A percentile compares a stretch with the other conserved stretches of the same genome.
Conservation (phyloP, 2,888 invertebrate species). For the Apodemia zela region DNA sequence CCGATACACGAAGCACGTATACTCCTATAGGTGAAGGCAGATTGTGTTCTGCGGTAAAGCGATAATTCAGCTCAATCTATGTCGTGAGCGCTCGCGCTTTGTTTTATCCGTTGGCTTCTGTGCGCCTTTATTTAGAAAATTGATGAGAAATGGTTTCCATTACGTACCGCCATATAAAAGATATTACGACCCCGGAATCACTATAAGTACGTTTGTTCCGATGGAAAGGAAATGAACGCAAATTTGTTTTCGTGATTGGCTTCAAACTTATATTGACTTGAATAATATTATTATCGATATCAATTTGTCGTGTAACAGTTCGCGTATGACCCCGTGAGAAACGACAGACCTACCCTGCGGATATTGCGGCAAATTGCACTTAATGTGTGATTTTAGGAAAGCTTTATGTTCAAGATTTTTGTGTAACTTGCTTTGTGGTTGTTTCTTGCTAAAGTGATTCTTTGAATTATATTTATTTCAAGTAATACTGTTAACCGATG, state of each 20-base stretch:
- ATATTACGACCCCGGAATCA: slow-evolving; percentile 57
- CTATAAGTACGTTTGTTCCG: slow-evolving; percentile 50
- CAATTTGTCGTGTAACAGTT: slow-evolving; percentile 49
- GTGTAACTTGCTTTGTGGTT: background rate
- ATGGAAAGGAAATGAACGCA: slow-evolving; percentile 74
- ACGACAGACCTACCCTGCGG: background rate
- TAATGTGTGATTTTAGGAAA: background rate
- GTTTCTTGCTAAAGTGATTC: background rate
- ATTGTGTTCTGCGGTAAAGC: slow-evolving; percentile 80
- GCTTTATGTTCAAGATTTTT: background rate
- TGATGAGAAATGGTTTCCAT: slow-evolving; percentile 81
- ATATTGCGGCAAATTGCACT: slow-evolving; percentile 8
- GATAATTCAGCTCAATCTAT: slow-evolving; percentile 80
- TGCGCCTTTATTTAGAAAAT: slow-evolving; percentile 80
- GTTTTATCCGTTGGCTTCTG: slow-evolving; percentile 78
- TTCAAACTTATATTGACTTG: slow-evolving; percentile 68
- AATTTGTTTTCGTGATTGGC: slow-evolving; percentile 79
- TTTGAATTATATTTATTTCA: background rate
- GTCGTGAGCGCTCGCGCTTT: slow-evolving; percentile 77
- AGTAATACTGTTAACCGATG: background rate
- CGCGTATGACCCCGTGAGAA: slow-evolving; percentile 16
- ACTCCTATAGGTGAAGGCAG: slow-evolving; percentile 42
- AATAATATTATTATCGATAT: slow-evolving; percentile 73
- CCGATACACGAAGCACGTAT: slow-evolving; percentile 31
- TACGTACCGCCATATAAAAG: slow-evolving; percentile 74